A percentile compares a stretch with the other conserved stretches of the same genome.
Evolutionary conservation across 2,888 invertebrate genomes (phyloP).

Genomic region (Catocala sponsa): DNA sequence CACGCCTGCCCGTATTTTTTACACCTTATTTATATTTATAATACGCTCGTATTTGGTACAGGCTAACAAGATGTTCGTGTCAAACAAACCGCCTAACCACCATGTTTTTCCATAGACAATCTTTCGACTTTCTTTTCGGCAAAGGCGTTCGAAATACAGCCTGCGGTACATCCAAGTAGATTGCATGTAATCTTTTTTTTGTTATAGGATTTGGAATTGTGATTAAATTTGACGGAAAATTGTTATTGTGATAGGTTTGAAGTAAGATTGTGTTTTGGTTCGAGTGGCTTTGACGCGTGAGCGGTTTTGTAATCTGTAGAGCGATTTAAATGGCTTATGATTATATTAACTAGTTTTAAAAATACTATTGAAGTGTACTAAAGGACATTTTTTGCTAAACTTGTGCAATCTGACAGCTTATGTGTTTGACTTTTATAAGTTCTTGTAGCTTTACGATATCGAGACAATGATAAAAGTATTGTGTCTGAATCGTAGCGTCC

Average conservation of each 20-base stretch:
- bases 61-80: slow-evolving; percentile 84
- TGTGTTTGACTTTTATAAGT: no score
- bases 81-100: slow-evolving; percentile 73
- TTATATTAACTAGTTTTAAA: slow-evolving; percentile 9
- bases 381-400: slow-evolving; percentile 7
- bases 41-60: slow-evolving; percentile 79
- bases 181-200: slow-evolving; percentile 49
- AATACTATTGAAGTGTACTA: not conserved
- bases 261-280: slow-evolving; percentile 39
- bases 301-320: slow-evolving; percentile 27
- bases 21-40: slow-evolving; percentile 83
- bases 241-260: slow-evolving; percentile 37
- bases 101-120: slow-evolving; percentile 65
- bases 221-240: slow-evolving; percentile 55
- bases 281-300: slow-evolving; percentile 20
- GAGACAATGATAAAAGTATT: no score
- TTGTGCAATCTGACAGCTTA: slow-evolving; percentile 1
- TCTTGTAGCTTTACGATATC: no score
- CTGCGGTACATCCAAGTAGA: slow-evolving; percentile 56
- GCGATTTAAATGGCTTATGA: slow-evolving; percentile 18
- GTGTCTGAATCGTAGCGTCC: no score
- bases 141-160: slow-evolving; percentile 50
- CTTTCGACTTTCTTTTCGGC: slow-evolving; percentile 63
- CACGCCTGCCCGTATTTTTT: slow-evolving; percentile 45
- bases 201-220: slow-evolving; percentile 44